Conservation (phyloP, 2,113 vertebrate genomes). For the Mesembrinibis cayennensis region DNA sequence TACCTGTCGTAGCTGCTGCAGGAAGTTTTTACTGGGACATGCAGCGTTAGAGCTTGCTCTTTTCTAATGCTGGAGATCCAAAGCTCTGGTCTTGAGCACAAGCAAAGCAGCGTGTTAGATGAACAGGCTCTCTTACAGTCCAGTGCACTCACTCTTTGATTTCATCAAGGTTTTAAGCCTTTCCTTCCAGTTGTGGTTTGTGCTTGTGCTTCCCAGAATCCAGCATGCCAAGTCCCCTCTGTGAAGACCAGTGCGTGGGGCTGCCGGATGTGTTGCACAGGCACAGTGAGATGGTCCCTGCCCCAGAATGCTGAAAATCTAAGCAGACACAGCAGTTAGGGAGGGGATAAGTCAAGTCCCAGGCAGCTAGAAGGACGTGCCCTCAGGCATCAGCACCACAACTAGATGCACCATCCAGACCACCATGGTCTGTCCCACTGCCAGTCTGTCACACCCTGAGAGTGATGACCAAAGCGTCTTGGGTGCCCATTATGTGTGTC, state of each 20-base stretch:
- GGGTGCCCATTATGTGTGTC: not conserved
- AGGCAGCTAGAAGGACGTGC: not conserved
- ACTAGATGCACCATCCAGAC: not conserved
- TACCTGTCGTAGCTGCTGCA: not conserved
- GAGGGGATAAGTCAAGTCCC: not conserved
- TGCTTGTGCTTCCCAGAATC: not conserved
- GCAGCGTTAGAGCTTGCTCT: not conserved
- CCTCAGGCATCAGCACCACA: not conserved
- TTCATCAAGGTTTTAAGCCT: not conserved
- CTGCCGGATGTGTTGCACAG: not conserved
- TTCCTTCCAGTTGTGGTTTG: not conserved
- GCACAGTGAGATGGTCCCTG: not conserved
- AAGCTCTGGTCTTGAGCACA: not conserved
- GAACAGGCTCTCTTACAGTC: not conserved
- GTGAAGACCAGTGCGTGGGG: not conserved
- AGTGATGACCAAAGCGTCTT: not conserved
- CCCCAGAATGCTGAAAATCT: not conserved
- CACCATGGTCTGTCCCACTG: not conserved
- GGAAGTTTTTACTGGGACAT: not conserved
- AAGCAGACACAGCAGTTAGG: not conserved
- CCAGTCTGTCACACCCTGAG: not conserved
- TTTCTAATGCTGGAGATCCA: not conserved
- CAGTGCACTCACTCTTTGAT: not conserved
- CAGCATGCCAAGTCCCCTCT: not conserved
- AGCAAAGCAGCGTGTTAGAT: not conserved